Evolutionary conservation across 2,113 vertebrate species (phyloP), one percentile per base, ranked within the genome.

Genomic region (Lepisosteus oculatus): DNA sequence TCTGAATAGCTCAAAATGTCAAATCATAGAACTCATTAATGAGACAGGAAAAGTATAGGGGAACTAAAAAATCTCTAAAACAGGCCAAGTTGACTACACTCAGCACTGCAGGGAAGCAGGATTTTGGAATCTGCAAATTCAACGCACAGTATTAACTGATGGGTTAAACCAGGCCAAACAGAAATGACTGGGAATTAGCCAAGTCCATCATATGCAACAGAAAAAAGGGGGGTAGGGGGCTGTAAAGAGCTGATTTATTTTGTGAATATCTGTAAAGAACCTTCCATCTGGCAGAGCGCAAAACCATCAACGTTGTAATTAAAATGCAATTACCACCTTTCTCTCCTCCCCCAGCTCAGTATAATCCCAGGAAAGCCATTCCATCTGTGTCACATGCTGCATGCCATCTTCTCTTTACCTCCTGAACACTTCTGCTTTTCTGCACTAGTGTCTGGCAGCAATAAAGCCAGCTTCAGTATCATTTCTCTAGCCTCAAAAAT

Each of bases 271-370:
- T 93, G 92, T 90, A 95, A 95, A 93, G 90, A 92, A 89, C 89
- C 90, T 92, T 97, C 95, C 95, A 98, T 97, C 95, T 98, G 95
- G 92, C 94, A 92, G 86, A 90, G 91, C 88, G 90, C 89, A 83
- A 94, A 95, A 94, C 90, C 93, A 95, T 96, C 94, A 98, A 93
- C 89, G 93, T 92, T 93, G 93, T 95, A 97, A 99, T 98, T 97
- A 99, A 98, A 97, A 97, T 93, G 94, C 95, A 96, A 97, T 98
- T 97, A 96, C 93, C 91, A 93, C 93, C 93, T 93, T 83, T 83
- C 91, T 84, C 89, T 90, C 85, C 83, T 90, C 83, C 89, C 83
- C 83, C 86, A 84, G 84, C 84, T 84, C 87, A 91, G 92, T 65
- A 83, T 92, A 96, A 94, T 96, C 94, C 95, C 94, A 90, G 87